Percentiles rank a stretch among this genome's conserved stretches.
phyloP scores from a whole-genome alignment of 2,113 vertebrate species.

The Morone chrysops region DNA sequence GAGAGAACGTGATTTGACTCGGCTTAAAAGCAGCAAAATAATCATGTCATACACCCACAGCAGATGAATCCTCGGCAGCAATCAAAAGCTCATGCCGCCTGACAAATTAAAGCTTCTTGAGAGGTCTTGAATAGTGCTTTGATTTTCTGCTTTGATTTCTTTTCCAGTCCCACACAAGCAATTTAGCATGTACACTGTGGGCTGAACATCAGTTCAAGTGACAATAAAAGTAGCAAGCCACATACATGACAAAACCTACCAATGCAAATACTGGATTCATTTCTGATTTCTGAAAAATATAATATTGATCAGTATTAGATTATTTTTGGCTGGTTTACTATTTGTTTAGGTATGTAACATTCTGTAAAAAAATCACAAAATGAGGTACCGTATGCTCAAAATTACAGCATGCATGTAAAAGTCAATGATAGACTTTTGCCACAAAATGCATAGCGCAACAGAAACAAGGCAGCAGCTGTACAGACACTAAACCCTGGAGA shows the following conservation, averaged over 20 bases:
- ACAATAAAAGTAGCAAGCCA: neutral
- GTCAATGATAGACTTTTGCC: no score
- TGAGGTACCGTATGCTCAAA: neutral
- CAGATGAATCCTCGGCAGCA: slow-evolving; percentile 32
- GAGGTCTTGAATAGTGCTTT: slow-evolving; percentile 50
- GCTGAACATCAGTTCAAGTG: slow-evolving; percentile 19
- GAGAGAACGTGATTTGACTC: slow-evolving; percentile 17
- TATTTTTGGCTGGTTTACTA: neutral
- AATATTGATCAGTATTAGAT: neutral
- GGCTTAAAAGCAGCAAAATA: slow-evolving; percentile 3
- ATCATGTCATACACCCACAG: slow-evolving; percentile 14
- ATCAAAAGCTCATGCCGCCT: slow-evolving; percentile 54
- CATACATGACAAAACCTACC: no score
- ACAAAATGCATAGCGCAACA: no score
- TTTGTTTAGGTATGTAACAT: neutral
- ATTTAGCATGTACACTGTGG: slow-evolving; percentile 20
- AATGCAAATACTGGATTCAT: neutral
- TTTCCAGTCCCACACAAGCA: slow-evolving; percentile 42
- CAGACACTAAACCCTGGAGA: no score
- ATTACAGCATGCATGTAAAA: neutral
- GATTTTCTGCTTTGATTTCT: slow-evolving; percentile 54
- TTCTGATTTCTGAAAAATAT: neutral
- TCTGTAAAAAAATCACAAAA: neutral
- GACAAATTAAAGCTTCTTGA: slow-evolving; percentile 63
- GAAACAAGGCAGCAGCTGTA: no score